Percentiles rank a stretch among this genome's conserved stretches.
phyloP scores from a whole-genome alignment of 1,140 invertebrate species.

The Psilanteris sp. region DNA sequence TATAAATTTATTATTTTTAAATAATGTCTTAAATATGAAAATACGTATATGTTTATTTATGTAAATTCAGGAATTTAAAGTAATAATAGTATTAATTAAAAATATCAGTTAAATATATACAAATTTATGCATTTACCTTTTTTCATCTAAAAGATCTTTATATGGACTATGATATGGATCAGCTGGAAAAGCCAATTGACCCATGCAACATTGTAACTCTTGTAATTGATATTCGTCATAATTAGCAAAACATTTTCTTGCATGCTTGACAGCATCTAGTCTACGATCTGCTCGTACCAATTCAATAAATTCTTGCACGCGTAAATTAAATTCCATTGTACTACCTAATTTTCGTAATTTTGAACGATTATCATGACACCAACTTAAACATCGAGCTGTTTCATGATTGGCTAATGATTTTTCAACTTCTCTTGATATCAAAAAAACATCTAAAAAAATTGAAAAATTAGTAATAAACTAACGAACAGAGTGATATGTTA shows the following conservation, averaged over 20 bases:
- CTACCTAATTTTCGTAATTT: conserved; percentile 96
- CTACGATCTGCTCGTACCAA: conserved; percentile 91
- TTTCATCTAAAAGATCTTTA: conserved; percentile 84
- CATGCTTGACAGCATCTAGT: conserved; percentile 95
- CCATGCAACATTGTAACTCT: conserved; percentile 97
- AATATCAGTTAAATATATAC: too few species aligned
- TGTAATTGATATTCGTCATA: conserved; percentile 92
- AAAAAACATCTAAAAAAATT: conserved; percentile 87
- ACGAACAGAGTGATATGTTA: too few species aligned
- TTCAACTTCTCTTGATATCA: conserved; percentile 93
- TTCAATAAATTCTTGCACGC: conserved; percentile 96
- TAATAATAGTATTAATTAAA: too few species aligned
- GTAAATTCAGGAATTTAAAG: too few species aligned
- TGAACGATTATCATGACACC: conserved; percentile 98
- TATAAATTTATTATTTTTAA: conserved; percentile 91
- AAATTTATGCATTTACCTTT: too few species aligned
- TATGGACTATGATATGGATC: conserved; percentile 87
- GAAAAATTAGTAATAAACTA: neutral
- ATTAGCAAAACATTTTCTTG: conserved; percentile 93
- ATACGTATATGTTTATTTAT: neutral
- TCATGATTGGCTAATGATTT: conserved; percentile 88
- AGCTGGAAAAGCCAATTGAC: conserved; percentile 93
- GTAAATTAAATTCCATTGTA: conserved; percentile 94
- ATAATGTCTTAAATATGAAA: neutral
- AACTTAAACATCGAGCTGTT: conserved; percentile 93